phyloP scores from a whole-genome alignment of 2,797 vertebrate species.

The Simalia tracyae region DNA sequence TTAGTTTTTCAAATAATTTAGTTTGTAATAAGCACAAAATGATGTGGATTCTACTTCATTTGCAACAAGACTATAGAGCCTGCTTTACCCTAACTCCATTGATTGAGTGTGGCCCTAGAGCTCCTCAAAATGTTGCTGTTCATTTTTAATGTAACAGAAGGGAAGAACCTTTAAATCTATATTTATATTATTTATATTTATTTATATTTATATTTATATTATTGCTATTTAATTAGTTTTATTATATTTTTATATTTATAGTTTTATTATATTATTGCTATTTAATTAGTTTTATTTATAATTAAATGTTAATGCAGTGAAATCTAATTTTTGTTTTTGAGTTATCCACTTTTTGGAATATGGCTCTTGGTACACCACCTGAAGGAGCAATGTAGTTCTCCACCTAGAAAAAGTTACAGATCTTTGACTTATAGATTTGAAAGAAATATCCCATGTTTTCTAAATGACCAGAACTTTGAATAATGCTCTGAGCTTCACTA shows the following conservation, averaged over 20 bases:
- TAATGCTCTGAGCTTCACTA: not conserved
- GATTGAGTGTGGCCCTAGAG: not conserved
- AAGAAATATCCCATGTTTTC: not conserved
- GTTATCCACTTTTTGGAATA: not conserved
- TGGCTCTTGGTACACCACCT: not conserved
- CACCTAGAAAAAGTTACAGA: not conserved
- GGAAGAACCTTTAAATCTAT: not conserved
- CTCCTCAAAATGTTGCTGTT: not conserved
- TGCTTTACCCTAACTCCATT: not conserved
- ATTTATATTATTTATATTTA: not conserved
- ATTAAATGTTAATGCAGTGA: not conserved
- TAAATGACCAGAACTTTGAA: not conserved
- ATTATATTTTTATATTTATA: not conserved
- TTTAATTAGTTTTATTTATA: not conserved
- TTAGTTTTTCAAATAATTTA: too few relatives aligned
- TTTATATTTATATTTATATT: not conserved
- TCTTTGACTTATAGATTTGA: not conserved
- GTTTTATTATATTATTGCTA: not conserved
- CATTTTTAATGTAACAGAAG: not conserved
- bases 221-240: not conserved
- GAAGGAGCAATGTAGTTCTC: not conserved
- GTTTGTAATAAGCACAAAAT: not conserved
- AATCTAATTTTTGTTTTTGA: not conserved
- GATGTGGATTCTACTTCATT: not conserved
- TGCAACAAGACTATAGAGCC: not conserved